A percentile compares a stretch with the other conserved stretches of the same genome.
Evolutionary conservation across 2,113 vertebrate species (phyloP).

Genomic region (Colistium nudipinnis): DNA sequence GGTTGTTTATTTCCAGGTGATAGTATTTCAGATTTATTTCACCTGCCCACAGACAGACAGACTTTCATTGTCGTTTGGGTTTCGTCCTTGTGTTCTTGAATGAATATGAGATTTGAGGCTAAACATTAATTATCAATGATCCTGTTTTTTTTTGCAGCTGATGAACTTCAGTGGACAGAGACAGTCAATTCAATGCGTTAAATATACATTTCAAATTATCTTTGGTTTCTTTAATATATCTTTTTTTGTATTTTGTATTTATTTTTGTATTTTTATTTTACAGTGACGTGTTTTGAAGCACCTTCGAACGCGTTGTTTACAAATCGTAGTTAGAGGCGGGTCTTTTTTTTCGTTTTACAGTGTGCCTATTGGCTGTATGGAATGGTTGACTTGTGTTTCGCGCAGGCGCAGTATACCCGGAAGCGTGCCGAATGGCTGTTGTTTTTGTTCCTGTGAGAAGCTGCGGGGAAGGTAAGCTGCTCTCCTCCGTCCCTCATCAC

Average conservation of each 20-base stretch:
- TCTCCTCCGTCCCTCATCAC: accelerated
- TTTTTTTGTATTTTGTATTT: too few species aligned
- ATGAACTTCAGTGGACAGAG: too few species aligned
- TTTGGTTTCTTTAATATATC: too few species aligned
- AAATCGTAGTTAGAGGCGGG: slow-evolving; percentile 36
- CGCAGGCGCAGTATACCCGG: slow-evolving; percentile 51
- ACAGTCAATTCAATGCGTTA: too few species aligned
- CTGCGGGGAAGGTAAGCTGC: slow-evolving; percentile 48
- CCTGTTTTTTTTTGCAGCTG: too few species aligned
- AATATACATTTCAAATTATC: too few species aligned
- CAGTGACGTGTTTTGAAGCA: not conserved
- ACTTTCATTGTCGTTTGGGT: not conserved
- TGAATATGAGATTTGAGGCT: not conserved
- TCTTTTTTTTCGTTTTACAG: not conserved
- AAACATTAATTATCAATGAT: not conserved
- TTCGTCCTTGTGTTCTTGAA: not conserved
- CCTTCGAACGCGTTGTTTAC: slow-evolving; percentile 44
- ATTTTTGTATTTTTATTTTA: too few species aligned
- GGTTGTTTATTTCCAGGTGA: too few species aligned
- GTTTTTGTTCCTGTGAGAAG: slow-evolving; percentile 3
- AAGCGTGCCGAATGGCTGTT: slow-evolving; percentile 29
- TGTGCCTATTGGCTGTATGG: slow-evolving; percentile 49
- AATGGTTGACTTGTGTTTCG: slow-evolving; percentile 2
- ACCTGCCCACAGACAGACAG: not conserved
- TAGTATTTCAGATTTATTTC: not conserved